These are phyloP conservation scores for Nudaria mundana DNA, from an alignment of 2,888 invertebrate species.

Conservation along the genomic window DNA sequence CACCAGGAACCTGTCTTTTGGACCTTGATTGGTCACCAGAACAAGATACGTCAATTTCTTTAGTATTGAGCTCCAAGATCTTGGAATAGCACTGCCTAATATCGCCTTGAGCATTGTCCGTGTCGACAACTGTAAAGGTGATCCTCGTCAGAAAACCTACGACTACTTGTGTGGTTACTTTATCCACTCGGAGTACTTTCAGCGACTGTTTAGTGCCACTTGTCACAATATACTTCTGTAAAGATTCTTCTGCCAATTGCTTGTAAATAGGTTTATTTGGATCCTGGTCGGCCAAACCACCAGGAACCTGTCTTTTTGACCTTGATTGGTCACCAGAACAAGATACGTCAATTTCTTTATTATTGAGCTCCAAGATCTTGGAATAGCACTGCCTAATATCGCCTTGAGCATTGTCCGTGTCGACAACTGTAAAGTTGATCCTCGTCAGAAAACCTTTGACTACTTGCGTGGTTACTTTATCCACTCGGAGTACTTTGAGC, in stretches of 20 bases:
- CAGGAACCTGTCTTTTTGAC: background rate
- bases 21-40: constrained; percentile 13
- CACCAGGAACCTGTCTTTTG: constrained; percentile 18
- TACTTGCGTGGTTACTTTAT: background rate
- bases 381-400: constrained; percentile 31
- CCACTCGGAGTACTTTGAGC: background rate
- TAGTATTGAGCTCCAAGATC: constrained; percentile 39
- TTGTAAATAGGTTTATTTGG: no score
- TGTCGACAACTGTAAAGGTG: constrained; percentile 72
- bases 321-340: background rate
- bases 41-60: constrained; percentile 34
- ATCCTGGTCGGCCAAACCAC: constrained; percentile 12
- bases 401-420: no score
- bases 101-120: constrained; percentile 46
- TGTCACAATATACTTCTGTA: constrained; percentile 28
- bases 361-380: constrained; percentile 32
- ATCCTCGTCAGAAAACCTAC: constrained; percentile 74
- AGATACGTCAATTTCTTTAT: constrained; percentile 18
- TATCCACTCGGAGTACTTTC: constrained; percentile 32
- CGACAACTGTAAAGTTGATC: background rate
- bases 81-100: background rate
- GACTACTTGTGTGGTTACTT: constrained; percentile 66
- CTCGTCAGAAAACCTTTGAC: background rate
- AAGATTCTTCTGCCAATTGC: constrained; percentile 38
- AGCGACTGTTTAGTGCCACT: background rate